Percentiles rank a stretch among this genome's conserved stretches.
These are phyloP conservation scores for Latrodectus geometricus DNA, from an alignment of 1,140 invertebrate species.

Conservation along the genomic window DNA sequence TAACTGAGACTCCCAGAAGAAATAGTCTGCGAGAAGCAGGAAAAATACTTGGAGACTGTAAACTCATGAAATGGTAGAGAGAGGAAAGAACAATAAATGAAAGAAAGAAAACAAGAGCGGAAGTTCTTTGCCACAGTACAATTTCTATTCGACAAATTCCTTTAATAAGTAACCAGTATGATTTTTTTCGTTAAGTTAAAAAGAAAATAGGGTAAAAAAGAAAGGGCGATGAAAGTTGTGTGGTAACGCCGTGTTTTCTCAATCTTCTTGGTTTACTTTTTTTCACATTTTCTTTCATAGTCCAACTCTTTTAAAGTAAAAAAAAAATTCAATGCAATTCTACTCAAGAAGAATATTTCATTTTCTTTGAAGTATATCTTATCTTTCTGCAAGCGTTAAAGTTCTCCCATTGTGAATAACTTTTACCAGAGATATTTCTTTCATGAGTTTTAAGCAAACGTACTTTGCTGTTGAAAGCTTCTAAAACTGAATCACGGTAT, in stretches of 20 bases:
- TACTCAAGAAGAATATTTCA: conserved; percentile 1
- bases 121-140: conserved; percentile 27
- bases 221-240: conserved; percentile 9
- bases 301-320: conserved; percentile 6
- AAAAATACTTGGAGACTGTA: background rate
- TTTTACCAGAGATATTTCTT: background rate
- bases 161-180: conserved; percentile 48
- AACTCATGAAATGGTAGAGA: conserved; percentile 9
- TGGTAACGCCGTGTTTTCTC: conserved; percentile 14
- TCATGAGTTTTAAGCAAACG: background rate
- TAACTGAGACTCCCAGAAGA: no score
- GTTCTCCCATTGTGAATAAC: background rate
- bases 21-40: no score
- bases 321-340: conserved; percentile 17
- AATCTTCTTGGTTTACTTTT: conserved; percentile 25
- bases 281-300: conserved; percentile 5
- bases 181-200: conserved; percentile 10
- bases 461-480: background rate
- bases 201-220: conserved; percentile 3
- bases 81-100: conserved; percentile 21
- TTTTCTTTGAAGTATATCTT: background rate
- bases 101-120: background rate
- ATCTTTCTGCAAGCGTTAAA: background rate
- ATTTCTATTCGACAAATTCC: conserved; percentile 38
- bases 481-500: background rate